Conservation (phyloP, 2,113 vertebrate species). For the Gambusia affinis region DNA sequence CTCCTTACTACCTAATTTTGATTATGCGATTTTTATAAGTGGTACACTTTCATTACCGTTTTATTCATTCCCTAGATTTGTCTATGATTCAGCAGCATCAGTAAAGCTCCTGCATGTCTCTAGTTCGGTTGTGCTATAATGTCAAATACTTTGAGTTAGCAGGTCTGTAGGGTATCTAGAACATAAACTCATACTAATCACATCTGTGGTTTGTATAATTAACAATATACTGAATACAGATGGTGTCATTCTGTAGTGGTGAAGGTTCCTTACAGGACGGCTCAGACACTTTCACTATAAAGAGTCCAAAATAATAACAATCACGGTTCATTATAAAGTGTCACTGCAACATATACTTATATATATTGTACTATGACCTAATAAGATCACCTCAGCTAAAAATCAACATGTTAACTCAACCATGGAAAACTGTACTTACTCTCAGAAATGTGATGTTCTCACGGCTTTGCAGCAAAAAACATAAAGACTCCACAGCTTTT, state of each 20-base stretch:
- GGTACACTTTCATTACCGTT: not conserved
- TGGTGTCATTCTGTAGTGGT: too few species aligned
- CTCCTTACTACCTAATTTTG: not conserved
- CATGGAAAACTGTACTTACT: constrained; percentile 49
- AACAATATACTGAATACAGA: too few species aligned
- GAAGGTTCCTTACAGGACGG: too few species aligned
- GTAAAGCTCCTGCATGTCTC: not conserved
- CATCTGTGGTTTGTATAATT: not conserved
- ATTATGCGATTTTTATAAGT: not conserved
- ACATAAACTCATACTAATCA: not conserved
- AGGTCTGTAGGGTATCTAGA: not conserved
- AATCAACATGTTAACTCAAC: not conserved
- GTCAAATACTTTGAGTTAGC: not conserved
- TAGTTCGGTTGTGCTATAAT: not conserved
- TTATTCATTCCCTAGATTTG: not conserved
- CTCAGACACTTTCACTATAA: too few species aligned
- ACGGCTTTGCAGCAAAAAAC: constrained; percentile 28
- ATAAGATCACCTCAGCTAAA: not conserved
- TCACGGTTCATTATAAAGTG: too few species aligned
- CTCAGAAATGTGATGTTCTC: constrained; percentile 28
- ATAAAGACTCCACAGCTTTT: constrained; percentile 24
- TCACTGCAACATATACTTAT: too few species aligned
- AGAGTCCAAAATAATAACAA: too few species aligned
- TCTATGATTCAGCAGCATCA: not conserved
- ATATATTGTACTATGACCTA: too few species aligned